A percentile compares a stretch with the other conserved stretches of the same genome.
These are phyloP conservation scores for Anguilla japonica DNA, from an alignment of 2,113 vertebrate genomes.

Conservation along the genomic window DNA sequence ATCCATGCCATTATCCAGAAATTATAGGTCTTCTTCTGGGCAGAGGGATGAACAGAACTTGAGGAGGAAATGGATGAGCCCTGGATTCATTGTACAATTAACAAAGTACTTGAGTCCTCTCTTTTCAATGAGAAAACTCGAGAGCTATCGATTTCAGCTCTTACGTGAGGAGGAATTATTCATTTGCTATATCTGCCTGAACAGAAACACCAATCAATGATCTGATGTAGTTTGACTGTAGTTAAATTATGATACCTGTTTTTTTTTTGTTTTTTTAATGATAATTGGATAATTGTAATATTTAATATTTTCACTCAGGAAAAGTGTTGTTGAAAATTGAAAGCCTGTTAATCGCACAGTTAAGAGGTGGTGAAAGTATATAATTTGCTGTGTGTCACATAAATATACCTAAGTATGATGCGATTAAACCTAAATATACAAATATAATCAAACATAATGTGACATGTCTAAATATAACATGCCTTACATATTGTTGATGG, in stretches of 20 bases:
- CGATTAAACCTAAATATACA: background rate
- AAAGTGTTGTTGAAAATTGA: too few relatives aligned
- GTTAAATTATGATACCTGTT: background rate
- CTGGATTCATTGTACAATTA: background rate
- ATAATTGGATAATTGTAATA: background rate
- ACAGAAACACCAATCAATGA: background rate
- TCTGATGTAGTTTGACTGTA: background rate
- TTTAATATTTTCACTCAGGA: too few relatives aligned
- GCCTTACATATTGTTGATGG: too few relatives aligned
- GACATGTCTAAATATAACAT: too few relatives aligned
- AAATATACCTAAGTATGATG: background rate
- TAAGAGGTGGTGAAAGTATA: background rate
- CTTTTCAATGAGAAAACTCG: background rate
- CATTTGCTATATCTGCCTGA: background rate
- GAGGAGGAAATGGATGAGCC: background rate
- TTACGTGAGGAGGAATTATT: background rate
- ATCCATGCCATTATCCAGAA: too few relatives aligned
- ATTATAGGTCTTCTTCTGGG: too few relatives aligned
- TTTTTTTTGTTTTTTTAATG: background rate
- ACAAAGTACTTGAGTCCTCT: background rate
- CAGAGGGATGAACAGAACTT: background rate
- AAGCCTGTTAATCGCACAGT: background rate
- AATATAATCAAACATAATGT: too few relatives aligned
- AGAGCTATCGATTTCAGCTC: background rate
- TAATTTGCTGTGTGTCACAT: background rate